phyloP scores from a whole-genome alignment of 2,888 invertebrate species.

The Ennomos erosarius region DNA sequence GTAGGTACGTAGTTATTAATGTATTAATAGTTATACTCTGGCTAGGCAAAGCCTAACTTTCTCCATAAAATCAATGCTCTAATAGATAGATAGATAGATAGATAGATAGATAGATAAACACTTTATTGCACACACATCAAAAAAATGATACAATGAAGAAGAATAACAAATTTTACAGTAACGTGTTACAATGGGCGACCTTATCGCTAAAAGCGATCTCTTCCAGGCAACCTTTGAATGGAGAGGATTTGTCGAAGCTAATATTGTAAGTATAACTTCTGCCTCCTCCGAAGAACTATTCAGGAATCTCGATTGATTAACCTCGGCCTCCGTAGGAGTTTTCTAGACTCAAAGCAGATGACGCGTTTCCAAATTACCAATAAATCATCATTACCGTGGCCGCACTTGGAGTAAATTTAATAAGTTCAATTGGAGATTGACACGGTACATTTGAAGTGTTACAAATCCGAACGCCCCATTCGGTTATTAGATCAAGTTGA shows the following conservation, averaged over 20 bases:
- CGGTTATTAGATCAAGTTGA: conserved; percentile 56
- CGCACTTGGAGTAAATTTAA: conserved; percentile 67
- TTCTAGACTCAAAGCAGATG: conserved; percentile 24
- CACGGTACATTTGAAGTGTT: conserved; percentile 64
- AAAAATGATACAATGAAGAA: too few relatives aligned
- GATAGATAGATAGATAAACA: too few relatives aligned
- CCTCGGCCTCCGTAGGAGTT: conserved; percentile 14
- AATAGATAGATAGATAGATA: too few relatives aligned
- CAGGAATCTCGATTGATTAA: conserved; percentile 6
- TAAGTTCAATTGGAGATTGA: conserved; percentile 79
- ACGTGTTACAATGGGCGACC: too few relatives aligned
- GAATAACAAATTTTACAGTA: too few relatives aligned
- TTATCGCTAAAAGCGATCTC: too few relatives aligned
- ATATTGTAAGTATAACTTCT: background rate
- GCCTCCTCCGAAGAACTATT: background rate
- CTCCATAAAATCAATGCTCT: background rate
- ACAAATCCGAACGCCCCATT: conserved; percentile 62
- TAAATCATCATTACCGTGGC: conserved; percentile 65
- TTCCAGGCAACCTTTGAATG: too few relatives aligned
- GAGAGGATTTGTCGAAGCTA: too few relatives aligned
- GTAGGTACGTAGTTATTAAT: too few relatives aligned
- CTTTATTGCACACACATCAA: too few relatives aligned
- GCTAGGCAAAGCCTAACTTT: background rate
- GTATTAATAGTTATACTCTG: too few relatives aligned
- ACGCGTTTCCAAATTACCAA: conserved; percentile 46